Percentiles rank a stretch among this genome's conserved stretches.
Evolutionary conservation across 2,797 vertebrate species (phyloP).

Genomic region (Chloroceryle amazona): DNA sequence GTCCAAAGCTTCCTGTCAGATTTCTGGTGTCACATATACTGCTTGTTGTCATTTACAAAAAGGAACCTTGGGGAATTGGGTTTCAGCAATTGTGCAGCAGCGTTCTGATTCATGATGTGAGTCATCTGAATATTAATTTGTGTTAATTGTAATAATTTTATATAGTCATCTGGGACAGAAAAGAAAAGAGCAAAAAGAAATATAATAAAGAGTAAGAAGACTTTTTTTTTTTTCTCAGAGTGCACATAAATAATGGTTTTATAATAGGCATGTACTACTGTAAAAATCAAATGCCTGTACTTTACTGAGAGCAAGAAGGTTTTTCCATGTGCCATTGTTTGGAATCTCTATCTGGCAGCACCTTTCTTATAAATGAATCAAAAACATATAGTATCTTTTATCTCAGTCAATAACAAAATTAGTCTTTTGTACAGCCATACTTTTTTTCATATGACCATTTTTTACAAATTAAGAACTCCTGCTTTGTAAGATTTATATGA

Average conservation of each 20-base stretch:
- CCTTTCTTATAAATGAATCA: background rate
- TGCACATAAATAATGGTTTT: background rate
- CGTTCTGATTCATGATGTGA: background rate
- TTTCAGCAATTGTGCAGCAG: background rate
- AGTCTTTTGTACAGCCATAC: background rate
- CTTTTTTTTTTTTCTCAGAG: background rate
- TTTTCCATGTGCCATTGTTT: background rate
- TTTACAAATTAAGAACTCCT: background rate
- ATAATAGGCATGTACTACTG: background rate
- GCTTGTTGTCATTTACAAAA: background rate
- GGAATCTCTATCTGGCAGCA: background rate
- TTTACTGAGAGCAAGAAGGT: background rate
- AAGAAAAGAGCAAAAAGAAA: background rate
- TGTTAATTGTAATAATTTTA: background rate
- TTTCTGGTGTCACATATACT: background rate
- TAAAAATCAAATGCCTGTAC: background rate
- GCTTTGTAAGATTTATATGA: background rate
- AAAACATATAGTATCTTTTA: background rate
- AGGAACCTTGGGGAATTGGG: background rate
- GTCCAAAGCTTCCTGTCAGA: background rate
- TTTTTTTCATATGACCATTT: background rate
- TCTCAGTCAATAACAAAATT: background rate
- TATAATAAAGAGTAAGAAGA: background rate
- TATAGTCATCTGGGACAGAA: background rate
- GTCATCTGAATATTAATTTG: background rate